phyloP scores from a whole-genome alignment of 2,113 vertebrate species.

The Scomber colias region DNA sequence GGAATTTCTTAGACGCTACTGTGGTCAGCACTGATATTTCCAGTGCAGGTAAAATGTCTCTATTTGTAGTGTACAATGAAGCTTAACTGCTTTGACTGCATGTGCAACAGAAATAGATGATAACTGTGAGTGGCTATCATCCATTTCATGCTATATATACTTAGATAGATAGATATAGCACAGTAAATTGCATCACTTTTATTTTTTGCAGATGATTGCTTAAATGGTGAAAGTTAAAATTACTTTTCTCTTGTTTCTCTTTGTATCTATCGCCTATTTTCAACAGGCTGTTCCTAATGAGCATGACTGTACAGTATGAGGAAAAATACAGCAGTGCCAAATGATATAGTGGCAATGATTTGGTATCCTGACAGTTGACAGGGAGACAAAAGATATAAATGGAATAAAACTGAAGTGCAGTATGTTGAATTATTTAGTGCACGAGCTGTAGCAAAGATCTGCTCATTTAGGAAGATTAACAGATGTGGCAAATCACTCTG shows the following conservation, averaged over 20 bases:
- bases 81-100: background rate
- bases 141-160: background rate
- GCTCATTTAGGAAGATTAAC: conserved; percentile 83
- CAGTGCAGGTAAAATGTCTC: conserved; percentile 1
- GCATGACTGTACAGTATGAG: conserved; percentile 23
- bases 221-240: conserved; percentile 29
- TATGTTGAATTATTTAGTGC: conserved; percentile 82
- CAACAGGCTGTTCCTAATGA: conserved; percentile 62
- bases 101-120: conserved; percentile 9
- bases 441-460: conserved; percentile 73
- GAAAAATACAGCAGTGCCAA: conserved; percentile 43
- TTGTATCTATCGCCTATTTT: conserved; percentile 35
- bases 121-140: too few relatives aligned
- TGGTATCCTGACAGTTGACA: conserved; percentile 67
- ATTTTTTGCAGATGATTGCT: conserved; percentile 32
- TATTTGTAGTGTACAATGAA: conserved; percentile 21
- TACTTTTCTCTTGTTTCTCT: conserved; percentile 30
- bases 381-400: conserved; percentile 61
- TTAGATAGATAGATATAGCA: conserved; percentile 8
- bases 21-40: conserved; percentile 29
- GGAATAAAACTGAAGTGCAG: conserved; percentile 72
- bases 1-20: conserved; percentile 13
- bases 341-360: conserved; percentile 53
- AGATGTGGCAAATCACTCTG: conserved; percentile 76
- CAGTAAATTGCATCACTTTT: conserved; percentile 38